These are phyloP conservation scores for Knipowitschia caucasica DNA, from an alignment of 2,797 vertebrate species.

Conservation along the genomic window DNA sequence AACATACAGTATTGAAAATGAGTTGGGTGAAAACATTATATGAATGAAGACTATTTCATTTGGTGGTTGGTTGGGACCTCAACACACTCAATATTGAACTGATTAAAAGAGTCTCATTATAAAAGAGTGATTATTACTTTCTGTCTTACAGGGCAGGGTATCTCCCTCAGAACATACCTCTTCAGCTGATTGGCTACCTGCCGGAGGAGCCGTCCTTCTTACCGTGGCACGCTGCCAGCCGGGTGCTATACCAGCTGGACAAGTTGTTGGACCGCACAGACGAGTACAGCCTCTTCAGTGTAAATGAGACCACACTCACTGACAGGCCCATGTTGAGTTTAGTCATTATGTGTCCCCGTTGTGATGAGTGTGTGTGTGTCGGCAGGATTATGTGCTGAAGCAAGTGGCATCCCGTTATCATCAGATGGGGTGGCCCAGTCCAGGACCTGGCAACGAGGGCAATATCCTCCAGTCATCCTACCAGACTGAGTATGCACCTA, in stretches of 20 bases:
- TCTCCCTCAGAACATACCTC: constrained; percentile 90
- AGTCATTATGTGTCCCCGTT: neutral
- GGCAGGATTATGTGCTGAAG: constrained; percentile 93
- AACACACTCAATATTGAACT: too few species aligned
- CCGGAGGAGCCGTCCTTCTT: constrained; percentile 92
- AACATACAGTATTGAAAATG: too few species aligned
- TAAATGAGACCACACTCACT: constrained; percentile 61
- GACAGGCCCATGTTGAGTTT: neutral
- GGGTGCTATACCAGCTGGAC: constrained; percentile 93
- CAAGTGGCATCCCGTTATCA: constrained; percentile 92
- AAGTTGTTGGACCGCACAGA: constrained; percentile 95
- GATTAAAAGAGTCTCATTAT: neutral
- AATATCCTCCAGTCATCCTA: constrained; percentile 86
- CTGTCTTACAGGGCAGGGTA: constrained; percentile 84
- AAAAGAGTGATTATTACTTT: neutral
- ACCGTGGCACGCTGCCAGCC: constrained; percentile 95
- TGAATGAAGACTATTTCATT: too few species aligned
- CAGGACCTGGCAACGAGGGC: constrained; percentile 73
- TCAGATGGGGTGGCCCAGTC: constrained; percentile 89
- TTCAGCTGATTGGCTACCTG: constrained; percentile 93
- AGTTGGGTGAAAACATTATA: too few species aligned
- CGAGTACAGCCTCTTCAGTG: constrained; percentile 93
- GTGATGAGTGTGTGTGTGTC: constrained; percentile 6
- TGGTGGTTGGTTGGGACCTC: too few species aligned
- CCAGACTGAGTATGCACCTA: constrained; percentile 86